Evolutionary conservation across 53 echinoderm and acorn worm genomes (phyloP), one percentile per base, ranked within the genome.

Genomic region (Astropecten irregularis): DNA sequence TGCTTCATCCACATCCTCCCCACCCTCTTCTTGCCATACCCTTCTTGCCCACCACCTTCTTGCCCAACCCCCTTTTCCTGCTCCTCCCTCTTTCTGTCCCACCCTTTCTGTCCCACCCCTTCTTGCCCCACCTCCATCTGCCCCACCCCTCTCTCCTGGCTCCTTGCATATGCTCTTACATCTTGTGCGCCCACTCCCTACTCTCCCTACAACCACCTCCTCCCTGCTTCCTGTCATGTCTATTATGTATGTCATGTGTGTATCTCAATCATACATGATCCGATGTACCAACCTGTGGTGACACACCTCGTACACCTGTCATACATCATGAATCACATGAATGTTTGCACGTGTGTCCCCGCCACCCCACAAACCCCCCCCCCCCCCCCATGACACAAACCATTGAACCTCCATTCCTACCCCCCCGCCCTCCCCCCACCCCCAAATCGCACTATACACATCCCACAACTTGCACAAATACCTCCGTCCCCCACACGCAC

Each of bases 61-160:
- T 26, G 9, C 28, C 14, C 38, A 16, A 46, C 48, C 62, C 20
- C 63, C 18, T 2, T 77, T 25, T 63, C 56, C 9, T 46, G 47
- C n/a, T 26, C 58, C 58, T 57, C 58, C 58, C 58, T 57, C 58
- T 18, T 6, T 57, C 65, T 34, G 34, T 29, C 28, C 55, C 71
- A 22, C 65, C 34, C 30, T 50, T 30, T 23, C 71, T 30, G 18
- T 31, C 27, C 33, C 71, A 11, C 32, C 52, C 49, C 30, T 29
- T 28, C 49, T 27, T 26, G 9, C 28, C 14, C 38, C 23, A 46
- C 48, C 62, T 26, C 63, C 18, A 6, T 77, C 44, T 63, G 36
- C 9, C 74, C 21, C 14, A 27, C 44, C 40, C 58, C 15, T 38
- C 32, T 30, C 46, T 59, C 52, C 39, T 32, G 38, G 18, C 1